Evolutionary conservation across 2,797 vertebrate species (phyloP).

Genomic region (Myotis pilosus): DNA sequence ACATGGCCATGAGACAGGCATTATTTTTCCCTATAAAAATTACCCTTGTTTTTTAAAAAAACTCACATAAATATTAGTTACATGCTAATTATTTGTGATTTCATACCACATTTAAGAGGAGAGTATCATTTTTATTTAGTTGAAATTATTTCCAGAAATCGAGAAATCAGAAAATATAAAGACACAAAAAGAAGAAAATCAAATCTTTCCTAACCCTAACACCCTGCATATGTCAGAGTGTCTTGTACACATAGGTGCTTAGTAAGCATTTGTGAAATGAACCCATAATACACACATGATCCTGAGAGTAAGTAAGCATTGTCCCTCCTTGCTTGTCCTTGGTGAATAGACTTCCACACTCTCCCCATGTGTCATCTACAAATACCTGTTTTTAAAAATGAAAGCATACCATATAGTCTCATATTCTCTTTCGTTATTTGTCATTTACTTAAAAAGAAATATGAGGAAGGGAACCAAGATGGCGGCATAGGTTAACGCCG

Average conservation of each 20-base stretch:
- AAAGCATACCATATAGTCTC: neutral
- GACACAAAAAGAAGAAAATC: neutral
- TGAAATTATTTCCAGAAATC: neutral
- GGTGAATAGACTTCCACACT: neutral
- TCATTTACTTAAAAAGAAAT: neutral
- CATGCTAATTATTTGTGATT: neutral
- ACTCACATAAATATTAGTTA: neutral
- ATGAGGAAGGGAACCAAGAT: no score
- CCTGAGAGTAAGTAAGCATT: neutral
- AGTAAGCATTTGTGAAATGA: neutral
- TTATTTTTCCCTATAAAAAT: constrained; percentile 1
- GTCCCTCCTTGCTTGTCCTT: neutral
- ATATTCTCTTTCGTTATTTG: neutral
- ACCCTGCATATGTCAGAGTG: neutral
- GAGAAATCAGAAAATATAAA: constrained; percentile 2
- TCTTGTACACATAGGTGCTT: neutral
- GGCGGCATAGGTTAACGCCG: no score
- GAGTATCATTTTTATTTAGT: neutral
- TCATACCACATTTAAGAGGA: neutral
- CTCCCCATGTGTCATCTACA: neutral
- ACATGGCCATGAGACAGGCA: neutral
- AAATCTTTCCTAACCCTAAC: neutral
- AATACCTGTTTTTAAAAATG: neutral
- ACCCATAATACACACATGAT: neutral
- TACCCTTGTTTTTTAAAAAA: neutral